A percentile compares a stretch with the other conserved stretches of the same genome.
Conservation (phyloP, 2,888 invertebrate genomes). For the Tachystola acroxantha region DNA sequence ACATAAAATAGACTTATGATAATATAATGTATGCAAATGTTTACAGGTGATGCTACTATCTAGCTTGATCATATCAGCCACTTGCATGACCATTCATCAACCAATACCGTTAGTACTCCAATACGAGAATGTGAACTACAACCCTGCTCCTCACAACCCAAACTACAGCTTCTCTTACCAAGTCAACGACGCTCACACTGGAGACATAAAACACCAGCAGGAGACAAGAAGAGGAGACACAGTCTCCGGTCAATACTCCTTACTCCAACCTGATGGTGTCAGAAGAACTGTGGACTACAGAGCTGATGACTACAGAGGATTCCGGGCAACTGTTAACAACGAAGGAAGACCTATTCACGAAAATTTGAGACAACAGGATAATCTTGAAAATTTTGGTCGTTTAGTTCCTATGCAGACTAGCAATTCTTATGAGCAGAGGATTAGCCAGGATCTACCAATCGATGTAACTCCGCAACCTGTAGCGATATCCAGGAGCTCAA, state of each 20-base stretch:
- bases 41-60: conserved; percentile 33
- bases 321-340: conserved; percentile 73
- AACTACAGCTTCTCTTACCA: conserved; percentile 77
- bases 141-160: conserved; percentile 27
- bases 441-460: neutral
- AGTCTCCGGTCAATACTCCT: conserved; percentile 73
- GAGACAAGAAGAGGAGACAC: conserved; percentile 71
- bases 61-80: conserved; percentile 45
- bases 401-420: too few relatives aligned
- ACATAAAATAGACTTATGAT: conserved; percentile 7
- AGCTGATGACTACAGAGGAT: conserved; percentile 72
- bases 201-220: conserved; percentile 74
- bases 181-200: conserved; percentile 71
- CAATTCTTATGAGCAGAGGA: too few relatives aligned
- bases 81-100: conserved; percentile 53
- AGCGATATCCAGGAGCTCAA: conserved; percentile 48
- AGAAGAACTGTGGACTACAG: conserved; percentile 75
- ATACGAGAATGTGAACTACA: conserved; percentile 9
- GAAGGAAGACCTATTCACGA: conserved; percentile 25
- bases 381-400: too few relatives aligned
- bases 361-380: neutral
- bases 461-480: conserved; percentile 30
- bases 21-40: conserved; percentile 12
- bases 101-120: conserved; percentile 16
- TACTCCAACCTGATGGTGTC: conserved; percentile 75